Evolutionary conservation across 2,113 vertebrate species (phyloP).

Genomic region (Xenotilapia flavipinnis): DNA sequence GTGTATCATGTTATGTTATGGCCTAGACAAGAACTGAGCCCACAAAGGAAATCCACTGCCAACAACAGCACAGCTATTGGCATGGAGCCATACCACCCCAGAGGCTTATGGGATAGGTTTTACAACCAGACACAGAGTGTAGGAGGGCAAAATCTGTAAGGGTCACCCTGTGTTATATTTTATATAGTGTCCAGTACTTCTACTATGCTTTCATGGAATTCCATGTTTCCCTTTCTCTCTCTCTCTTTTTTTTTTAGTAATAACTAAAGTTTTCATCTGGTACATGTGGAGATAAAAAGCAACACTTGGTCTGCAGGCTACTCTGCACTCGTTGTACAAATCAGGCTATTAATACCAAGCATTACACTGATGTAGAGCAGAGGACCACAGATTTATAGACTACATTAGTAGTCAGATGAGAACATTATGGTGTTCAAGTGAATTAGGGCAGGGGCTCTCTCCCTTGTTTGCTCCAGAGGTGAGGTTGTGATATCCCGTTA

Average conservation of each 20-base stretch:
- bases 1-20: constrained; percentile 70
- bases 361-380: constrained; percentile 55
- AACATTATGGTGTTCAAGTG: constrained; percentile 61
- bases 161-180: constrained; percentile 39
- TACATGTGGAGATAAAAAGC: constrained; percentile 17
- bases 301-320: background rate
- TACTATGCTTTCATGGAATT: constrained; percentile 13
- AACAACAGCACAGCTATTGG: constrained; percentile 73
- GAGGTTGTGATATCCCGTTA: constrained; percentile 48
- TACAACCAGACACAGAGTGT: constrained; percentile 48
- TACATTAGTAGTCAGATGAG: constrained; percentile 58
- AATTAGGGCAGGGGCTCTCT: constrained; percentile 55
- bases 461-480: constrained; percentile 57
- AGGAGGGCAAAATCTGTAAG: constrained; percentile 42
- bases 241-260: constrained; percentile 1
- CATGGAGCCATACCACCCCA: constrained; percentile 64
- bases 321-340: constrained; percentile 5
- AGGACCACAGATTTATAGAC: constrained; percentile 58
- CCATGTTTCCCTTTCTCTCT: constrained; percentile 3
- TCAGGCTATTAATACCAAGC: constrained; percentile 39
- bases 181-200: constrained; percentile 33
- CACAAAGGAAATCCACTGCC: constrained; percentile 65
- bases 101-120: constrained; percentile 65
- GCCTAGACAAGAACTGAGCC: constrained; percentile 66
- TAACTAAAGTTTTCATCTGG: constrained; percentile 18